These are phyloP conservation scores for Psix sp. DNA, from an alignment of 1,140 invertebrate genomes.

Conservation along the genomic window DNA sequence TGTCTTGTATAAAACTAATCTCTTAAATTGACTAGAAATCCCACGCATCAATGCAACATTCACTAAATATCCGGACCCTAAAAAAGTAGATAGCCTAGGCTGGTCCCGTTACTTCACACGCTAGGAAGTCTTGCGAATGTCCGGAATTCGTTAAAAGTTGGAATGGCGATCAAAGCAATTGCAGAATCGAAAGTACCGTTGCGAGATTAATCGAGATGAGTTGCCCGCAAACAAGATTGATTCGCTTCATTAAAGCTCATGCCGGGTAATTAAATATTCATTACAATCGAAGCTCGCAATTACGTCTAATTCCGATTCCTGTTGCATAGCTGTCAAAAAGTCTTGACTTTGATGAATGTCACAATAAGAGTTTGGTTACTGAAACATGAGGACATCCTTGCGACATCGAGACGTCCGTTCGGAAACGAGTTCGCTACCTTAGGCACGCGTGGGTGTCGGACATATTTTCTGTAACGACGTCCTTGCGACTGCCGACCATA, in stretches of 20 bases:
- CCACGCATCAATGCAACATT: conserved; percentile 1
- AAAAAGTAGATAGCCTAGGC: conserved; percentile 9
- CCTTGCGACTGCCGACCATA: conserved; percentile 62
- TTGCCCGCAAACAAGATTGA: conserved; percentile 23
- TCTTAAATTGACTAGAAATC: too few species aligned
- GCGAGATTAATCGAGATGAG: conserved; percentile 25
- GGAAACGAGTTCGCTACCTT: conserved; percentile 52
- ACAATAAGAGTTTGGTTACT: conserved; percentile 25
- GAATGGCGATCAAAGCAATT: conserved; percentile 35
- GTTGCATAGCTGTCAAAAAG: neutral
- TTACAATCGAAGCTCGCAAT: conserved; percentile 5
- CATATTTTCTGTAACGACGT: conserved; percentile 58
- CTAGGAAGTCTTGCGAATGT: conserved; percentile 12
- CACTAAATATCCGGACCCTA: neutral
- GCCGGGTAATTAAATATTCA: conserved; percentile 30
- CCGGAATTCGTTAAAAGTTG: conserved; percentile 32
- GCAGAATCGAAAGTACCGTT: conserved; percentile 37
- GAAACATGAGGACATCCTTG: conserved; percentile 41
- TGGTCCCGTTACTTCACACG: conserved; percentile 20
- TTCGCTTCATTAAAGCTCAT: conserved; percentile 19
- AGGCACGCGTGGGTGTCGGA: conserved; percentile 44
- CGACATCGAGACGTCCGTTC: conserved; percentile 48
- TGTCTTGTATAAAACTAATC: too few species aligned
- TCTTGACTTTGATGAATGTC: conserved; percentile 40
- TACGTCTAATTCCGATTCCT: neutral